Evolutionary conservation across 2,888 invertebrate species (phyloP).

Genomic region (Anarsia innoxiella): DNA sequence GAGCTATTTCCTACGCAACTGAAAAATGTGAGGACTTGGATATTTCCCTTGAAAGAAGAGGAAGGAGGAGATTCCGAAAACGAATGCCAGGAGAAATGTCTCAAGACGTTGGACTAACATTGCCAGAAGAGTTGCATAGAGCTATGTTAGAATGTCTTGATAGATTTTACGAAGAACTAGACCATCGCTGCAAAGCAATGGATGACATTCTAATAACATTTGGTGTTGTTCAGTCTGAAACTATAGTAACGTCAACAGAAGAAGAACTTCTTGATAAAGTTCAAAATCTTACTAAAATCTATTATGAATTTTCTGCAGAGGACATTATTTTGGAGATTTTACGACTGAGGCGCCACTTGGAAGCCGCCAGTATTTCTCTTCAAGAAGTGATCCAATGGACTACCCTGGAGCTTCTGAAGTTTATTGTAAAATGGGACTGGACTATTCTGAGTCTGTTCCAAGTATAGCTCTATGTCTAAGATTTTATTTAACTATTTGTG

Average conservation of each 20-base stretch:
- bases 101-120: slow-evolving; percentile 14
- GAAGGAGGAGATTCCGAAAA: slow-evolving; percentile 10
- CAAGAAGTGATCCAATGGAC: slow-evolving; percentile 10
- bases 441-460: slow-evolving; percentile 10
- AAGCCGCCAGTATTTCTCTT: slow-evolving; percentile 8
- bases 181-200: slow-evolving; percentile 1
- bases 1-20: neutral
- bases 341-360: slow-evolving; percentile 11
- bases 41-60: slow-evolving; percentile 10
- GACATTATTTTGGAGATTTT: slow-evolving; percentile 12
- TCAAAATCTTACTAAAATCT: slow-evolving; percentile 13
- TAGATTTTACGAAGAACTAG: slow-evolving; percentile 10
- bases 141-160: slow-evolving; percentile 15
- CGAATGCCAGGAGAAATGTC: slow-evolving; percentile 14
- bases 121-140: slow-evolving; percentile 15
- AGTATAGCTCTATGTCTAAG: slow-evolving; percentile 1
- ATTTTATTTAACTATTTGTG: neutral
- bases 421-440: slow-evolving; percentile 14
- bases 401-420: slow-evolving; percentile 10
- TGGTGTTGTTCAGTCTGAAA: neutral
- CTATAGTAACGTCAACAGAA: neutral
- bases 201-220: neutral
- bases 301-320: slow-evolving; percentile 12
- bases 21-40: slow-evolving; percentile 7
- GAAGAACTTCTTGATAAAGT: slow-evolving; percentile 7